Base-by-base conservation (phyloP, 2,888 invertebrate genomes). In the Cheilosia pagana region DNA sequence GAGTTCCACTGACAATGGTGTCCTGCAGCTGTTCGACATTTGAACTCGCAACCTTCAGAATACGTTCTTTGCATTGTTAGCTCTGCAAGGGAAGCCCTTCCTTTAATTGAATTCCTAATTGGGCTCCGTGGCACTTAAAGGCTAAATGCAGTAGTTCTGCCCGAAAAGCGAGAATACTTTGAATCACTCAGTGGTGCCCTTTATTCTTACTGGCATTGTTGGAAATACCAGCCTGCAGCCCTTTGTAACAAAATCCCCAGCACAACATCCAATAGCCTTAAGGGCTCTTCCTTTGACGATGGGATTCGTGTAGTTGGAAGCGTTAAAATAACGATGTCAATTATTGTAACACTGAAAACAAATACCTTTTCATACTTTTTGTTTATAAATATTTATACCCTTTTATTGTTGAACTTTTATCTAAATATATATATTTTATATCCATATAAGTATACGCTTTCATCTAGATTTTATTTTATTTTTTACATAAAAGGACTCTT, bases 271-370 rank as follows among this genome's bases (percentile, higher is more conserved):
- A 21, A 75, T 57, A 57, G 62, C 75, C 62, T 21, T 16, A 35
- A 45, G 75, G 28, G 1, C 16, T 53, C 12, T 5, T 16, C 23
- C 45, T 52, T 50, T 43, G 12, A 39, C 35, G 21, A 63, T 59
- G 31, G 21, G 53, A 53, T 50, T 28, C 8, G 28, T 8, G 28
- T 52, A 63, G 71, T 62, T 68, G 25, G 43, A 72, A 62, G 57
- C 52, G 43, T 53, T 43, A 28, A 65, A 70, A 53, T 75, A 83
- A 79, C 74, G 83, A 83, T 52, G 74, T 43, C 71, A 62, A 74
- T 72, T 68, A 74, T 72, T 68, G 55, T 52, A 52, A 57, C 55
- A 43, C 35, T 74, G 68, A 71, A 70, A 81, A 60, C 68, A 68
- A 74, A 83, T 68, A 72, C 57, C 35, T 53, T 35, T 48, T 45